Percentiles rank a stretch among this genome's conserved stretches.
Conservation (phyloP, 2,113 vertebrate genomes). For the Terrapene triunguis region DNA sequence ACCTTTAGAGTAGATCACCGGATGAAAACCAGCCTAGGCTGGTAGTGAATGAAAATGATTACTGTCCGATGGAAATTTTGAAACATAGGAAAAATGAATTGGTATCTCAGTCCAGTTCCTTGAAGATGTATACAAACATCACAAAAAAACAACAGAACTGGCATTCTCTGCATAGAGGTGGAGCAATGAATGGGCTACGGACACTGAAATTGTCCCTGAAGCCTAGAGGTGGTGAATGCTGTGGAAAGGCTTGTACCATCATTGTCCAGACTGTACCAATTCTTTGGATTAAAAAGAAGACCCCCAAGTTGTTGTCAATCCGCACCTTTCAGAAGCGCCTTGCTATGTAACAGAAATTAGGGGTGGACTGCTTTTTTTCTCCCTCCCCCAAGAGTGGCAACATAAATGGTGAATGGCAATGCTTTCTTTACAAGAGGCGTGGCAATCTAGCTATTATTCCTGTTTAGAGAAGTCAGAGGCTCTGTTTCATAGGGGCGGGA, state of each 20-base stretch:
- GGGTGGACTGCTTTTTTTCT: not conserved
- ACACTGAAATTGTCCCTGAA: not conserved
- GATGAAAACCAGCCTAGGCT: not conserved
- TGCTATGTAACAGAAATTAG: not conserved
- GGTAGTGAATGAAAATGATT: not conserved
- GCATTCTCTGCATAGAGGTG: not conserved
- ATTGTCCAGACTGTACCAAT: not conserved
- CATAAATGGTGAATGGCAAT: not conserved
- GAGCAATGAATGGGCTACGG: not conserved
- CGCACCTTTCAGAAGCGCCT: not conserved
- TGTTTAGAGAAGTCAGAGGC: conserved; percentile 65
- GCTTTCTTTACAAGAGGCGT: not conserved
- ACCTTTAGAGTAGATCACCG: not conserved
- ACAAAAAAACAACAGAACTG: not conserved
- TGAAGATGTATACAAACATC: not conserved
- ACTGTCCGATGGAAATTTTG: rapidly evolving
- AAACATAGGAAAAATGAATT: not conserved
- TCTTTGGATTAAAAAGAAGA: not conserved
- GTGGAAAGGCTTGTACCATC: not conserved
- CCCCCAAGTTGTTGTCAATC: not conserved
- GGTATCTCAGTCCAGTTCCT: not conserved
- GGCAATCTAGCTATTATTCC: conserved; percentile 48
- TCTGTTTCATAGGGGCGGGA: conserved; percentile 50
- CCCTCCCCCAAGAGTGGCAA: conserved; percentile 22
- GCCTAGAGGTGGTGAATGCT: not conserved